These are phyloP conservation scores for Teleogryllus oceanicus DNA, from an alignment of 2,888 invertebrate species.

Conservation along the genomic window DNA sequence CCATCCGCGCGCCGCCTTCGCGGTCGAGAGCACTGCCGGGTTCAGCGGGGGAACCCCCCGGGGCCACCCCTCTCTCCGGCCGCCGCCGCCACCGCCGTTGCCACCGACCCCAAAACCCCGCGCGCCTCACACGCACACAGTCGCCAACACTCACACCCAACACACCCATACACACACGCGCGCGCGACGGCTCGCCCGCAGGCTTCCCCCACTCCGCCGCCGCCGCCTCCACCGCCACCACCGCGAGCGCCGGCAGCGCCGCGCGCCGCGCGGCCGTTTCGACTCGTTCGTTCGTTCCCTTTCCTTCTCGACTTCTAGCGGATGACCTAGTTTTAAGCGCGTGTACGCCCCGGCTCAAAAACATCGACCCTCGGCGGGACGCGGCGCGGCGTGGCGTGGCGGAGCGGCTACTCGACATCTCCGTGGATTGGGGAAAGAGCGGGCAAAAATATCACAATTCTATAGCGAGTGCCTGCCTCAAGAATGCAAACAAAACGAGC, in stretches of 20 bases:
- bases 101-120: constrained; percentile 9
- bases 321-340: constrained; percentile 1
- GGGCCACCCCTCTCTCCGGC: not conserved
- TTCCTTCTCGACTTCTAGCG: constrained; percentile 18
- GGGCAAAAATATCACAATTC: too few relatives aligned
- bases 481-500: too few relatives aligned
- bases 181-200: not conserved
- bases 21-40: too few relatives aligned
- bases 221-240: not conserved
- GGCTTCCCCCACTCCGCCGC: not conserved
- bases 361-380: not conserved
- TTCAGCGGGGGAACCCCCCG: too few relatives aligned
- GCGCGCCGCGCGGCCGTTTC: constrained; percentile 1
- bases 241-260: not conserved
- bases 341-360: not conserved
- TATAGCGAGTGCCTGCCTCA: too few relatives aligned
- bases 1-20: too few relatives aligned
- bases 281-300: constrained; percentile 18
- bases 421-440: too few relatives aligned
- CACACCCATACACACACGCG: too few relatives aligned
- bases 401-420: not conserved
- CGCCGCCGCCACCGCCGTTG: not conserved
- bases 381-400: not conserved
- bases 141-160: not conserved
- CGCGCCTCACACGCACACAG: not conserved